Evolutionary conservation across 2,888 invertebrate genomes (phyloP).

Genomic region (Callimorpha dominula): DNA sequence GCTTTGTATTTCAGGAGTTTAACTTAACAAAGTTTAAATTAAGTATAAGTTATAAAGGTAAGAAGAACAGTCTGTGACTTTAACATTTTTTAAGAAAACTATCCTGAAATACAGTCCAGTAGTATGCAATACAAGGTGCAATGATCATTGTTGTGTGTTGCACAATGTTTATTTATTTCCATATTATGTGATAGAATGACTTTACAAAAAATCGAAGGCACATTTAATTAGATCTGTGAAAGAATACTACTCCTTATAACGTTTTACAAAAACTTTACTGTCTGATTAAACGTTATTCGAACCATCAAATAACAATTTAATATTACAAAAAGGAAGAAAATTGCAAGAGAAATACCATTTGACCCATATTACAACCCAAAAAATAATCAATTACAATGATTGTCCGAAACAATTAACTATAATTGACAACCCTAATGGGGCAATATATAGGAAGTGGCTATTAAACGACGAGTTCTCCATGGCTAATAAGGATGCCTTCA

Average conservation of each 20-base stretch:
- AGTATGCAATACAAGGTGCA: too few species aligned
- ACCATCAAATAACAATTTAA: background rate
- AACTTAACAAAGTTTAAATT: too few species aligned
- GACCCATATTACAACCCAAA: background rate
- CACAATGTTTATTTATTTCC: too few species aligned
- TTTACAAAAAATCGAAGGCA: too few species aligned
- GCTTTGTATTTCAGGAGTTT: too few species aligned
- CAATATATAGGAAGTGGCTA: conserved; percentile 57
- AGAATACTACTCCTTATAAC: background rate
- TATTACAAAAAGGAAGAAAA: background rate
- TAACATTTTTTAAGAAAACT: too few species aligned
- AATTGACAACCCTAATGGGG: conserved; percentile 38
- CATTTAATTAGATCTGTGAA: background rate
- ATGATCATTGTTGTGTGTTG: too few species aligned
- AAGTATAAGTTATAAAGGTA: too few species aligned
- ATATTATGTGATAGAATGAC: too few species aligned
- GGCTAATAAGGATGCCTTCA: conserved; percentile 61
- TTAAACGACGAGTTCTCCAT: conserved; percentile 42
- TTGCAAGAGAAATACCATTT: background rate
- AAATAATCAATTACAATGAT: background rate
- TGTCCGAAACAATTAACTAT: background rate
- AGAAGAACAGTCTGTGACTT: too few species aligned
- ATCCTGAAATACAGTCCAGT: too few species aligned
- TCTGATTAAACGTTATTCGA: background rate
- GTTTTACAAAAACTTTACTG: background rate